Evolutionary conservation across 2,113 vertebrate genomes (phyloP).

Genomic region (Sitta europaea): DNA sequence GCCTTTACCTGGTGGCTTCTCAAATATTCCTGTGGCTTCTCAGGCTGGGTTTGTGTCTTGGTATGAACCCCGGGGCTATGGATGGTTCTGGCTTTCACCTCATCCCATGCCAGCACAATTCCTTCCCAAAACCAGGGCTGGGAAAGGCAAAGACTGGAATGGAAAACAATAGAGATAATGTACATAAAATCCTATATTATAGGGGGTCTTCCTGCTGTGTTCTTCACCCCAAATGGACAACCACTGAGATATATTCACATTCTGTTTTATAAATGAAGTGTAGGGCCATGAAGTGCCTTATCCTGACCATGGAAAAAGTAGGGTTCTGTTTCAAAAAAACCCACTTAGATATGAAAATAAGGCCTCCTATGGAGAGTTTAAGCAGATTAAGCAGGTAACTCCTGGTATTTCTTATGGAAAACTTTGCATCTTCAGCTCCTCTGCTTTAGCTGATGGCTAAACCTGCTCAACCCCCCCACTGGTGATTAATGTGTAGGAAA

Average conservation of each 20-base stretch:
- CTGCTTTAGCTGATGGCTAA: background rate
- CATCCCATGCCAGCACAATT: background rate
- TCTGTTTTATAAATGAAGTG: background rate
- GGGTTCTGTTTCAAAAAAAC: background rate
- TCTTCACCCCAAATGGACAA: background rate
- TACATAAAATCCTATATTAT: fast-evolving
- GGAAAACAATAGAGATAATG: background rate
- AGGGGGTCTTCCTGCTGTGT: background rate
- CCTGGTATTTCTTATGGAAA: background rate
- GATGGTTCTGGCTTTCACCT: background rate
- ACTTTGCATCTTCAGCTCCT: background rate
- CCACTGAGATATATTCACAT: fast-evolving
- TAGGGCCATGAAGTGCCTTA: background rate
- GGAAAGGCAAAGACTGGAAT: background rate
- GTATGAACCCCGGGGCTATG: background rate
- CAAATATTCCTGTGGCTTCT: background rate
- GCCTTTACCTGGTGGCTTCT: background rate
- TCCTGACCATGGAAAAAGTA: background rate
- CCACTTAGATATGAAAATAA: background rate
- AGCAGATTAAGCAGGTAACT: background rate
- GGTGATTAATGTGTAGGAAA: background rate
- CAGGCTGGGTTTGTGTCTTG: background rate
- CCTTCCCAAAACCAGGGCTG: background rate
- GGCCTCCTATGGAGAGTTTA: background rate
- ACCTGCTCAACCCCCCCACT: background rate